Evolutionary conservation across 2,888 invertebrate species (phyloP).

Genomic region (Oxystoma pomonae): DNA sequence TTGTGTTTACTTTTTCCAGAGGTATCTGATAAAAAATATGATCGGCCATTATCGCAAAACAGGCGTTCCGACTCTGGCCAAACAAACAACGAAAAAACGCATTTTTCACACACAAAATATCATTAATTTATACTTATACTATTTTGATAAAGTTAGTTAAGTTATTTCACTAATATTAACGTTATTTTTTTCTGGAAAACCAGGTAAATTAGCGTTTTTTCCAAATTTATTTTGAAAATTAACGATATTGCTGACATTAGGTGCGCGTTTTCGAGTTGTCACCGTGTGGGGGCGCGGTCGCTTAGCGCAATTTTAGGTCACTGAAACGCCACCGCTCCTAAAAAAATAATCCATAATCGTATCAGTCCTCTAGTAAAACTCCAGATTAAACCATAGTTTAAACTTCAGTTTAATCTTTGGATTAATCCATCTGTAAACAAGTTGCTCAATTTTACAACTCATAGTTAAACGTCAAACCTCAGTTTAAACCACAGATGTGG

Average conservation of each 20-base stretch:
- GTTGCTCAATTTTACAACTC: too few species aligned
- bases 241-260: constrained; percentile 15
- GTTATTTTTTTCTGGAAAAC: constrained; percentile 12
- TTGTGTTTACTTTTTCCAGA: constrained; percentile 15
- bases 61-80: constrained; percentile 23
- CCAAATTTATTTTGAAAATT: constrained; percentile 22
- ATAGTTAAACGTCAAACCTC: too few species aligned
- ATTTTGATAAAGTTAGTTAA: neutral
- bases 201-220: constrained; percentile 9
- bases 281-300: neutral
- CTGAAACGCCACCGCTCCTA: too few species aligned
- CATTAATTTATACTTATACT: neutral
- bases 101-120: constrained; percentile 19
- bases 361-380: too few species aligned
- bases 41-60: constrained; percentile 23
- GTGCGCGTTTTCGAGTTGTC: neutral
- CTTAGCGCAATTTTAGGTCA: neutral
- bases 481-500: too few species aligned
- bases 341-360: too few species aligned
- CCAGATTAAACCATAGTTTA: too few species aligned
- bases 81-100: constrained; percentile 14
- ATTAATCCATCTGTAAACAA: too few species aligned
- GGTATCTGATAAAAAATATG: constrained; percentile 15
- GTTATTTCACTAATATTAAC: neutral
- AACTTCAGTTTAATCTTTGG: too few species aligned